Evolutionary conservation across 1,140 invertebrate species (phyloP).

Genomic region (Drosophila carrolli): DNA sequence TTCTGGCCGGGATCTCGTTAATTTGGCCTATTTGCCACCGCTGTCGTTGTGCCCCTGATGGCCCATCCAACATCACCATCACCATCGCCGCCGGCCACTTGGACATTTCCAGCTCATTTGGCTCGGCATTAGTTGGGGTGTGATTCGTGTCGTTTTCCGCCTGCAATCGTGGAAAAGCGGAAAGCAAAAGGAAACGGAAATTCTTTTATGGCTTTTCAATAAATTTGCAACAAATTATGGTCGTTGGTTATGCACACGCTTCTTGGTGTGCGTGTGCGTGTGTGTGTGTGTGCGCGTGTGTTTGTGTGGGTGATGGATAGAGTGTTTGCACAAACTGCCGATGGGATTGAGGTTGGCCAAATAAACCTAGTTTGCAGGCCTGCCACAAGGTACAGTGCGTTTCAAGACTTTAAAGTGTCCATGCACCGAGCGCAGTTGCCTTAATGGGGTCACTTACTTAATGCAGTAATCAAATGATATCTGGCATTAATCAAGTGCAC

Average conservation of each 20-base stretch:
- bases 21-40: slow-evolving; percentile 42
- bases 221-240: slow-evolving; percentile 73
- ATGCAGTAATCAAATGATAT: slow-evolving; percentile 11
- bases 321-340: slow-evolving; percentile 30
- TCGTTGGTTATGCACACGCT: background rate
- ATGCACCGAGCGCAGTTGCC: slow-evolving; percentile 8
- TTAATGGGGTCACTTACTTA: slow-evolving; percentile 17
- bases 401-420: slow-evolving; percentile 19
- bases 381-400: slow-evolving; percentile 9
- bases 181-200: slow-evolving; percentile 66
- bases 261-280: background rate
- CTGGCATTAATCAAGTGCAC: slow-evolving; percentile 7
- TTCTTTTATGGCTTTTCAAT: slow-evolving; percentile 70
- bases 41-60: slow-evolving; percentile 15
- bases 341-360: slow-evolving; percentile 24
- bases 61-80: slow-evolving; percentile 23
- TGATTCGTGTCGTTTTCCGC: slow-evolving; percentile 23
- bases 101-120: slow-evolving; percentile 72
- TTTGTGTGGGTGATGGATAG: slow-evolving; percentile 30
- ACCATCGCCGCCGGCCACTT: slow-evolving; percentile 34
- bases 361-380: slow-evolving; percentile 18
- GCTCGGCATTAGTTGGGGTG: slow-evolving; percentile 17
- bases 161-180: slow-evolving; percentile 49
- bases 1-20: slow-evolving; percentile 42
- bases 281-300: background rate